Conservation (phyloP, 1,140 invertebrate species). For the Bilobella aurantiaca region DNA sequence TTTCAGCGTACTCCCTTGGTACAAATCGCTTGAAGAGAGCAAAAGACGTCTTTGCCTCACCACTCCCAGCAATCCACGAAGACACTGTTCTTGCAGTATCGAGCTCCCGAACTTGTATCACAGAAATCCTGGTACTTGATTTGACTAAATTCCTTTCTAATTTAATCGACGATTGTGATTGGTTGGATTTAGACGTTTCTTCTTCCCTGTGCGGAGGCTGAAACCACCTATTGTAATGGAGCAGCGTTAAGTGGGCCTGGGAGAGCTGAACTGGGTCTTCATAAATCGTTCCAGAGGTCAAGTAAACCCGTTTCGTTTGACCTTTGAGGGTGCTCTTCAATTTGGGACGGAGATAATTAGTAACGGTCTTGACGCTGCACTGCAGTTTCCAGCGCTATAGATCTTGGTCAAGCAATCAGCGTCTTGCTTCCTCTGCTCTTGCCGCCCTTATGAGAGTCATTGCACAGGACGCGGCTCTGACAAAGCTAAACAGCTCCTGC, state of each 20-base stretch:
- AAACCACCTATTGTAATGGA: neutral
- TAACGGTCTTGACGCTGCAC: too few relatives aligned
- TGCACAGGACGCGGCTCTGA: too few relatives aligned
- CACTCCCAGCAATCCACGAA: neutral
- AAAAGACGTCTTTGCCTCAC: neutral
- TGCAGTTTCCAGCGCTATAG: too few relatives aligned
- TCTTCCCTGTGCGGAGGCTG: too few relatives aligned
- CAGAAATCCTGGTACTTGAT: neutral
- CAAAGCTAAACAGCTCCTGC: too few relatives aligned
- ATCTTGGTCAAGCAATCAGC: too few relatives aligned
- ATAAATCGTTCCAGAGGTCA: neutral
- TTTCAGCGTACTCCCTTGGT: neutral
- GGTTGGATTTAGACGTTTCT: too few relatives aligned
- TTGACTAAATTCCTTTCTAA: neutral
- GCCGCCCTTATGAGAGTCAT: too few relatives aligned
- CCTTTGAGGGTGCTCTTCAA: neutral
- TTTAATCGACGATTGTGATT: too few relatives aligned
- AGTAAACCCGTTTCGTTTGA: neutral
- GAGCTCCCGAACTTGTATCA: neutral
- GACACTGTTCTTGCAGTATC: neutral
- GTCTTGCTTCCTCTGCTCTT: too few relatives aligned
- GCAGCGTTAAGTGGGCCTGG: neutral
- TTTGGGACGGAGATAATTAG: neutral
- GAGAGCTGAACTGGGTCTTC: neutral
- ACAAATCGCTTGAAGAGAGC: neutral